A percentile compares a stretch with the other conserved stretches of the same genome.
These are phyloP conservation scores for Lucinisca nassula DNA, from an alignment of 2,888 invertebrate genomes.

Conservation along the genomic window DNA sequence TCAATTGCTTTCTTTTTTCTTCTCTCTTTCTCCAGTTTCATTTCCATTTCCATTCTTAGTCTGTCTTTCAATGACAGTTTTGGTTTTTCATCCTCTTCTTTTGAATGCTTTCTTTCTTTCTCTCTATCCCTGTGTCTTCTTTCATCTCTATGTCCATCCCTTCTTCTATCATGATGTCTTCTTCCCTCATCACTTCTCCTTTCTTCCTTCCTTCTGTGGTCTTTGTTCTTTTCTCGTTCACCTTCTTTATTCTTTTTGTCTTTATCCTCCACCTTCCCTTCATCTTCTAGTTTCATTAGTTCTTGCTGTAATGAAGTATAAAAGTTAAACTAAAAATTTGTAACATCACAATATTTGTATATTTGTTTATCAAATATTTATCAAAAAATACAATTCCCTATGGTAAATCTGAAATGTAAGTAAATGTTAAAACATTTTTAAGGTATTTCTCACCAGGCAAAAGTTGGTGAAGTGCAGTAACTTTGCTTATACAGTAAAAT, in stretches of 20 bases:
- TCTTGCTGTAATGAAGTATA: conserved; percentile 59
- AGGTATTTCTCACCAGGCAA: too few relatives aligned
- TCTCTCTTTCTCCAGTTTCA: conserved; percentile 69
- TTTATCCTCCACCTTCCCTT: background rate
- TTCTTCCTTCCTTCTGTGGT: conserved; percentile 28
- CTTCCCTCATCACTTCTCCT: conserved; percentile 30
- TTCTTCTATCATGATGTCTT: conserved; percentile 32
- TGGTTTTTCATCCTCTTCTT: conserved; percentile 54
- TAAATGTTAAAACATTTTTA: too few relatives aligned
- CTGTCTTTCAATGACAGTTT: conserved; percentile 66
- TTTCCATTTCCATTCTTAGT: conserved; percentile 68
- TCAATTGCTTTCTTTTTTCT: conserved; percentile 74
- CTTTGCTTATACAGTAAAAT: too few relatives aligned
- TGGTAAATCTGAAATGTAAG: too few relatives aligned
- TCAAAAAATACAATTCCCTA: too few relatives aligned
- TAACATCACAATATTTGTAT: too few relatives aligned
- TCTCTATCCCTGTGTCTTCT: conserved; percentile 43
- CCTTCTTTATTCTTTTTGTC: conserved; percentile 21
- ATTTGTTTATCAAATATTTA: too few relatives aligned
- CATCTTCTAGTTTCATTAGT: conserved; percentile 52
- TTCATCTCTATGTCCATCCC: conserved; percentile 32
- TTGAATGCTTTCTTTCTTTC: conserved; percentile 51
- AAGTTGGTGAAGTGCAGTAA: too few relatives aligned
- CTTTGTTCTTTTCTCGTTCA: conserved; percentile 43
- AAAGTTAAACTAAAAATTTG: too few relatives aligned